Base-by-base conservation (phyloP, 2,888 invertebrate genomes). In the Rhimphoctona megacephalus region DNA sequence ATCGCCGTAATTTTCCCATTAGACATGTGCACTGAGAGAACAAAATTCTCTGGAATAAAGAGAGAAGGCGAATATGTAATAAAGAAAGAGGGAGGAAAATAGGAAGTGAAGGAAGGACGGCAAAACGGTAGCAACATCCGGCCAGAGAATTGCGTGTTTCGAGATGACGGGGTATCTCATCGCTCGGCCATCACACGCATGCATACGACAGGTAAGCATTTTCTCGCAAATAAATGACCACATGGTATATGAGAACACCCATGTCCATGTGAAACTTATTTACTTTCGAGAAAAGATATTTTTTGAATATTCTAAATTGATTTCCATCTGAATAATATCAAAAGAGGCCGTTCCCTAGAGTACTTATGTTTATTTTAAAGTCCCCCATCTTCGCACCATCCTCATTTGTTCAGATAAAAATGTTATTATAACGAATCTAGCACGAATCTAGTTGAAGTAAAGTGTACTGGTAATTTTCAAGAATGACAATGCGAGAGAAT, bases 151-250 rank as follows among this genome's bases (percentile, higher is more conserved):
- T 64, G 69, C 81, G 61, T 61, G 76, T 67, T 57, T 73, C 74
- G 83, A 86, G 83, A 86, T 84, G 83, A 86, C 72, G 69, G 77
- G 83, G 81, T 83, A 83, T 83, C 61, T 86, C 67, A 66, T 81
- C 76, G 76, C 36, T 57, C 25, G 77, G 70, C 61, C 78, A 83
- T 66, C 57, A 66, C 43, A 80, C 52, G 64, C 74, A 69, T 67
- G 22, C 43, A 54, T 19, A 25, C 39, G 25, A 79, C 69, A 69
- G 19, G 43, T 69, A 57, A 33, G 43, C 43, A 76, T 81, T 39
- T 81, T 81, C 43, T 66, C 74, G 33, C 46, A 73, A 81, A 81
- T 69, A 76, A 81, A 90, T 74, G 87, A 87, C 69, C 52, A 61
- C 72, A 54, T 66, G 64, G 70, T 39, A 54, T 39, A 9, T 33